Conservation (phyloP, 2,797 vertebrate species). For the Lepidocolaptes lacrymiger region DNA sequence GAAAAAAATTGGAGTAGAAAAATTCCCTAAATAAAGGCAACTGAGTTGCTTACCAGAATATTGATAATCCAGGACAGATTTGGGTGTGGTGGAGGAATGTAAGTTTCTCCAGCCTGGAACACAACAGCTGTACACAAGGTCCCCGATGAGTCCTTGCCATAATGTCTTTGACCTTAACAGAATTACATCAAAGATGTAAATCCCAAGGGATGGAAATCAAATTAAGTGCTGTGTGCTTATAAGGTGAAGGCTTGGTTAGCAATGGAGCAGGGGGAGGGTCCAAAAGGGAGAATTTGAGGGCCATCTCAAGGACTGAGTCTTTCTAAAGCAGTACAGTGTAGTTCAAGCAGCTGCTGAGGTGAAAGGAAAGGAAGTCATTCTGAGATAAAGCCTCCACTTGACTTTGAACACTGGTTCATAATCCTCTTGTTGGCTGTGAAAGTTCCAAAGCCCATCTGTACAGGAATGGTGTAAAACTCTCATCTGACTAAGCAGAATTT, state of each 20-base stretch:
- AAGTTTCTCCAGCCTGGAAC: conserved; percentile 8
- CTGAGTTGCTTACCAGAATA: conserved; percentile 5
- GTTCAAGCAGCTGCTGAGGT: not conserved
- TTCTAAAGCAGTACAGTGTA: not conserved
- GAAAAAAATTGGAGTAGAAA: not conserved
- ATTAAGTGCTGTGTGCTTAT: not conserved
- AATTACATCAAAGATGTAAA: conserved; percentile 13
- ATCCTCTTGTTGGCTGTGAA: not conserved
- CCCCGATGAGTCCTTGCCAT: not conserved
- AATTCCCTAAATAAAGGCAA: not conserved
- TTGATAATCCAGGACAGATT: conserved; percentile 21
- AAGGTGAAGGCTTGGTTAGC: not conserved
- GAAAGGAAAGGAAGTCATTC: not conserved
- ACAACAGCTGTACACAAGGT: not conserved
- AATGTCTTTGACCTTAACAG: not conserved
- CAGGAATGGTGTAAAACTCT: not conserved
- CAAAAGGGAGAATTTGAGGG: not conserved
- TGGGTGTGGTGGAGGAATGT: conserved; percentile 1
- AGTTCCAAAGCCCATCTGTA: not conserved
- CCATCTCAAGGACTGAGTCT: not conserved
- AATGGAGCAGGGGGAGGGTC: not conserved
- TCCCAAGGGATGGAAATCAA: not conserved
- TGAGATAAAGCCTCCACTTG: not conserved
- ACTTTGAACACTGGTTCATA: not conserved
- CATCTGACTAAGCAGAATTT: not conserved